A percentile compares a stretch with the other conserved stretches of the same genome.
phyloP scores from a whole-genome alignment of 2,797 vertebrate species.

The Schizopygopsis pylzovi region DNA sequence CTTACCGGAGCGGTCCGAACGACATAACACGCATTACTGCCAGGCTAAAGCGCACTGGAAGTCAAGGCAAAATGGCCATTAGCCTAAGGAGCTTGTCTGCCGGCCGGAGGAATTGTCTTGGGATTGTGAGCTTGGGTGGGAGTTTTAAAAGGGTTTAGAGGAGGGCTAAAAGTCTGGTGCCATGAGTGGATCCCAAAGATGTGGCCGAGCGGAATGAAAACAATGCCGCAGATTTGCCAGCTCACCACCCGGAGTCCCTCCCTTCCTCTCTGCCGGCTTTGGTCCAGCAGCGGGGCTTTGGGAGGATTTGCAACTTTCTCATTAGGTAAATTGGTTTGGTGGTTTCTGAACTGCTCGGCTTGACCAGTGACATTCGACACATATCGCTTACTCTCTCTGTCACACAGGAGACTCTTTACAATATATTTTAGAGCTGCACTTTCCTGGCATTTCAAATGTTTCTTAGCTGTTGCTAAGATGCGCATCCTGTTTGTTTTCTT shows the following conservation, averaged over 20 bases:
- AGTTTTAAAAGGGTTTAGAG: slow-evolving; percentile 66
- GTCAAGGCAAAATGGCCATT: slow-evolving; percentile 51
- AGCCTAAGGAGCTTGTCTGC: slow-evolving; percentile 51
- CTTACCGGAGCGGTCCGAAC: slow-evolving; percentile 38
- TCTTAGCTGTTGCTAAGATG: neutral
- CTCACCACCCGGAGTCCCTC: slow-evolving; percentile 53
- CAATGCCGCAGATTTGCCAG: slow-evolving; percentile 63
- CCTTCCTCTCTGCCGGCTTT: slow-evolving; percentile 46
- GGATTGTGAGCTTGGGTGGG: slow-evolving; percentile 55
- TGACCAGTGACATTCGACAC: slow-evolving; percentile 37
- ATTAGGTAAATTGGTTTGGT: slow-evolving; percentile 76
- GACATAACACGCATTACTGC: slow-evolving; percentile 39
- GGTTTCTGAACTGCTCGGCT: slow-evolving; percentile 35
- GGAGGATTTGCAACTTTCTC: slow-evolving; percentile 71
- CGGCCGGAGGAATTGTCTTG: slow-evolving; percentile 58
- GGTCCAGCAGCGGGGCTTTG: slow-evolving; percentile 52
- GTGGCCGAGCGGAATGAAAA: slow-evolving; percentile 36
- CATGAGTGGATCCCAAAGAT: slow-evolving; percentile 41
- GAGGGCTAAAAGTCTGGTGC: slow-evolving; percentile 59
- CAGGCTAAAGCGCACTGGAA: slow-evolving; percentile 39
- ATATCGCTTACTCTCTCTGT: slow-evolving; percentile 10
- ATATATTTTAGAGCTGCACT: neutral
- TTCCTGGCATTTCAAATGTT: neutral
- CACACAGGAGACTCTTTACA: neutral
- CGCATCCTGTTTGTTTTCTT: too few relatives aligned